Evolutionary conservation across 2,797 vertebrate genomes (phyloP).

Genomic region (Microtus agrestis): DNA sequence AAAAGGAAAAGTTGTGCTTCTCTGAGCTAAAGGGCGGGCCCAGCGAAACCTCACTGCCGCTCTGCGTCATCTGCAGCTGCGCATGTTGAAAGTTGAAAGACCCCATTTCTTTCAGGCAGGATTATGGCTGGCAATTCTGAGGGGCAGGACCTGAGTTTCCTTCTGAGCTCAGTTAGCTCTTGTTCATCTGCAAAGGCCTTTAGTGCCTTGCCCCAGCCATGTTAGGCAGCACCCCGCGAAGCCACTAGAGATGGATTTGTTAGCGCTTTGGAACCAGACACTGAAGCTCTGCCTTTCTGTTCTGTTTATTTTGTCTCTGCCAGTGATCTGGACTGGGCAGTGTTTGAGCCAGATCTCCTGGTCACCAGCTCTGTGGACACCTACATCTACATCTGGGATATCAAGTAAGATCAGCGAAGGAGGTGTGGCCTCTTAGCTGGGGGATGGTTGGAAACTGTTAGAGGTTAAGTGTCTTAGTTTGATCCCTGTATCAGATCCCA

Average conservation of each 20-base stretch:
- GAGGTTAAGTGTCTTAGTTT: not conserved
- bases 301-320: constrained; percentile 63
- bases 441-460: not conserved
- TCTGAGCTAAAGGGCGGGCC: not conserved
- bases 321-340: constrained; percentile 98
- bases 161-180: constrained; percentile 66
- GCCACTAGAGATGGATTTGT: not conserved
- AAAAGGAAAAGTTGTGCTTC: not conserved
- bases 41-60: not conserved
- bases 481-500: constrained; percentile 5
- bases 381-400: constrained; percentile 99
- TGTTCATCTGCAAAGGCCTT: constrained; percentile 60
- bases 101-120: constrained; percentile 3
- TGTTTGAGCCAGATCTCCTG: constrained; percentile 95
- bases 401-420: constrained; percentile 90
- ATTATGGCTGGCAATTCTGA: not conserved
- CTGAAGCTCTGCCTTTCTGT: constrained; percentile 24
- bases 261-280: not conserved
- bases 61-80: not conserved
- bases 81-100: not conserved
- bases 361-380: constrained; percentile 99
- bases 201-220: not conserved
- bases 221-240: not conserved
- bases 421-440: not conserved
- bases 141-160: constrained; percentile 68